phyloP scores from a whole-genome alignment of 2,797 vertebrate genomes.

The Xenopus petersii region DNA sequence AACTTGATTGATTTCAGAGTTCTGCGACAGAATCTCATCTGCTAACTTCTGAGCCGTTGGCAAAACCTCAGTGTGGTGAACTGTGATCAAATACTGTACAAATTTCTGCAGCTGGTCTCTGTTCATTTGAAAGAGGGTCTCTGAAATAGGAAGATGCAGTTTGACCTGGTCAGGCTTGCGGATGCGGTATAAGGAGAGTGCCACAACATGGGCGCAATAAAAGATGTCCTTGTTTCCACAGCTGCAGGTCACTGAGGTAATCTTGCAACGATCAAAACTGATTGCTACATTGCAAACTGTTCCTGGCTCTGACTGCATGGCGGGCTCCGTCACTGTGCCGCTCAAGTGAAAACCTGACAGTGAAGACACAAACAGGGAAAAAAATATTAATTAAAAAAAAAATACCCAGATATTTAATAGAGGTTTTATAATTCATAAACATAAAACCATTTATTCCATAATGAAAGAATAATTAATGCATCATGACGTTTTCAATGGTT shows the following conservation, averaged over 20 bases:
- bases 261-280: constrained; percentile 99
- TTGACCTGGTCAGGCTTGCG: constrained; percentile 97
- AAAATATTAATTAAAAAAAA: too few relatives aligned
- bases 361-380: constrained; percentile 10
- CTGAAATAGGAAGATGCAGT: constrained; percentile 97
- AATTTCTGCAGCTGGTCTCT: constrained; percentile 98
- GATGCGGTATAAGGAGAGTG: constrained; percentile 93
- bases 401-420: too few relatives aligned
- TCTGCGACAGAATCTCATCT: constrained; percentile 96
- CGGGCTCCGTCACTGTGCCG: constrained; percentile 94
- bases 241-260: constrained; percentile 96
- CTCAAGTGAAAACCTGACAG: constrained; percentile 91
- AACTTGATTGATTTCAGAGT: constrained; percentile 99
- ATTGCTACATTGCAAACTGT: constrained; percentile 95
- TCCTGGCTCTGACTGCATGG: constrained; percentile 87
- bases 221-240: constrained; percentile 99
- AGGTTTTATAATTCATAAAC: too few relatives aligned
- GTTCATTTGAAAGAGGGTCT: constrained; percentile 98
- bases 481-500: too few relatives aligned
- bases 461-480: too few relatives aligned
- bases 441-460: too few relatives aligned
- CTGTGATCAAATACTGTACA: constrained; percentile 97
- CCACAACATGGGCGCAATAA: constrained; percentile 97
- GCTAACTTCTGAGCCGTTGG: constrained; percentile 96
- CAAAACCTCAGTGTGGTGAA: constrained; percentile 97